Percentiles rank a stretch among this genome's conserved stretches.
These are phyloP conservation scores for Nephrotoma guestfalica DNA, from an alignment of 2,888 invertebrate species.

Conservation along the genomic window DNA sequence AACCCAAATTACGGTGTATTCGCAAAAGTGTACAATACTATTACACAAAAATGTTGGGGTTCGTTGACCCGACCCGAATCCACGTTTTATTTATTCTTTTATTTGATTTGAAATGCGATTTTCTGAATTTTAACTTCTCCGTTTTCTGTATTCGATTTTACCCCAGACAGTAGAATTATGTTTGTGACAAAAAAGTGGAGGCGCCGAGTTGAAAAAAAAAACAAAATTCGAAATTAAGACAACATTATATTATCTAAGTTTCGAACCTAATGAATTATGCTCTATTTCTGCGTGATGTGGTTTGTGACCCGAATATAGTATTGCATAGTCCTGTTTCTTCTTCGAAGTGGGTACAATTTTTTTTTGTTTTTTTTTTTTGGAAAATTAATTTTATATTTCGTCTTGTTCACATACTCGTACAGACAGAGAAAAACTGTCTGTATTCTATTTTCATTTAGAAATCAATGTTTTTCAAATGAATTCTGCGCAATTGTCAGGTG, in stretches of 20 bases:
- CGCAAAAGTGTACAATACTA: background rate
- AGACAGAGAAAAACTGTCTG: background rate
- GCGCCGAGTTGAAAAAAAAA: background rate
- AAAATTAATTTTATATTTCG: background rate
- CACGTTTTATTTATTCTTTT: background rate
- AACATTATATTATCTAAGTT: background rate
- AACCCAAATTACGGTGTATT: background rate
- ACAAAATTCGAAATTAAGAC: background rate
- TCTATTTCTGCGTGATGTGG: background rate
- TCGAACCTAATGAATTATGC: background rate
- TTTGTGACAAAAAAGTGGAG: background rate
- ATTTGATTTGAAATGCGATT: background rate
- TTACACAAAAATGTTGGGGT: background rate
- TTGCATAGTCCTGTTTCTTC: background rate
- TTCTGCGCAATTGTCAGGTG: background rate
- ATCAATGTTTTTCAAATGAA: background rate
- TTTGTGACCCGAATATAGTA: background rate
- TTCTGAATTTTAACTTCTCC: background rate
- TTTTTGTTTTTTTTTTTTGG: background rate
- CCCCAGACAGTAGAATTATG: background rate
- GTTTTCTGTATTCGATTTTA: background rate
- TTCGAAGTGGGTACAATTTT: background rate
- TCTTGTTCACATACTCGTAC: background rate
- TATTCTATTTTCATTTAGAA: background rate
- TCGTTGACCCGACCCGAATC: background rate